Evolutionary conservation across 2,113 vertebrate genomes (phyloP).

Genomic region (Otocyon megalotis): DNA sequence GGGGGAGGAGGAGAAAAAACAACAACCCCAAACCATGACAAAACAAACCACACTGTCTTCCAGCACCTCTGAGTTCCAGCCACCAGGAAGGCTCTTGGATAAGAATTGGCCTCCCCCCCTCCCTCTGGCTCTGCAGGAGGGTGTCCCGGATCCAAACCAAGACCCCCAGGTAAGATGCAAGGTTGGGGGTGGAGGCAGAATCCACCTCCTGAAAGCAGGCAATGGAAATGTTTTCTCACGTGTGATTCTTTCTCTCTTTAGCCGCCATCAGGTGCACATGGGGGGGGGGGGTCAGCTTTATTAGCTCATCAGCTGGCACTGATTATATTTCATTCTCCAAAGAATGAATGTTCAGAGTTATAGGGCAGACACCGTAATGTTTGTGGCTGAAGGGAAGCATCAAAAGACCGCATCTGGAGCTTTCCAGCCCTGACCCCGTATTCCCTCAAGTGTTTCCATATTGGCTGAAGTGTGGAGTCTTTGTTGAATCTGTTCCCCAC

Average conservation of each 20-base stretch:
- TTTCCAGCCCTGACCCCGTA: neutral
- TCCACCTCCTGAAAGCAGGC: neutral
- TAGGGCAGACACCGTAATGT: neutral
- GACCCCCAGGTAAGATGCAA: neutral
- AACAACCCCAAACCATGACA: neutral
- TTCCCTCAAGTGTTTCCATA: neutral
- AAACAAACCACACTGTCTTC: neutral
- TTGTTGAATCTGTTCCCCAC: constrained; percentile 6
- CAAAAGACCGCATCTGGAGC: neutral
- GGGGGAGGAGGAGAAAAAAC: neutral
- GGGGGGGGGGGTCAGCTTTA: neutral
- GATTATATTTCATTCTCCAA: neutral
- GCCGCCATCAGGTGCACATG: neutral
- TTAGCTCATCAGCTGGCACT: neutral
- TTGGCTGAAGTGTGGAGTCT: neutral
- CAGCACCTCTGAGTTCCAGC: neutral
- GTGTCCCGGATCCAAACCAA: neutral
- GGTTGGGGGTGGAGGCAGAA: no score
- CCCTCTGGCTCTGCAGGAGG: neutral
- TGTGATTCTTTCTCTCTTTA: neutral
- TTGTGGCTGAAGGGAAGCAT: neutral
- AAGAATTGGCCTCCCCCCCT: neutral
- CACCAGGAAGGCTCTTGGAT: neutral
- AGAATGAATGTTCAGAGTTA: constrained; percentile 13
- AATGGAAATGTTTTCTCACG: neutral